Base-by-base conservation (phyloP, 2,113 vertebrate genomes). In the Calidris pygmaea region DNA sequence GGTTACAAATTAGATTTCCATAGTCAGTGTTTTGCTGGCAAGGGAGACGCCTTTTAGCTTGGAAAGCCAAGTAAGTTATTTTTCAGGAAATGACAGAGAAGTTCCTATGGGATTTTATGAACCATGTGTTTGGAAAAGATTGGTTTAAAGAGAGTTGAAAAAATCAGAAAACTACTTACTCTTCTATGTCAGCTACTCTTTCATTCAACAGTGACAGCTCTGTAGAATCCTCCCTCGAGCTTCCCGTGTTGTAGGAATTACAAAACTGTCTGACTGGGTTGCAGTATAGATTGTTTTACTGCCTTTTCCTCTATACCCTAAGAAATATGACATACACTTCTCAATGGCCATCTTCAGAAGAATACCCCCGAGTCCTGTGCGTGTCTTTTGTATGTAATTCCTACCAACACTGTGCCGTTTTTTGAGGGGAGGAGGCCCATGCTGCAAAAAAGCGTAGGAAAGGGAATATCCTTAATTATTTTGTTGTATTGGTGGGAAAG, bases 81-180 rank as follows among this genome's bases (percentile, higher is more conserved):
- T 93, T 96, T 96, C 94, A 91, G 90, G 96, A 96, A 96, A 93
- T 93, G 94, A 89, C 94, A 92, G 73, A 87, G 70, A 66, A n/a
- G 45, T 79, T 96, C 89, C 94, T 85, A 43, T 73, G 95, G 92
- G 92, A 95, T 93, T 97, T 96, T 85, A 65, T 81, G 70, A 93
- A 89, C 43, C 73, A 72, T 95, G 73, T 96, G 95, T 96, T 96
- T 95, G 90, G 58, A 76, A 95, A 89, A 97, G 92, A 95, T 96
- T 96, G 94, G 76, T 96, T 97, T 93, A 95, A 94, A 92, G 62
- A 70, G 76, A 93, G 70, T 66, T 94, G 90, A 95, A 95, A 95
- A 96, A 96, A 92, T 85, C 86, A 75, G 90, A 95, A 92, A 93
- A 95, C 76, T 94, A 72, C 86, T 96, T 96, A 91, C 79, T 92